Evolutionary conservation across 2,113 vertebrate genomes (phyloP).

Genomic region (Excalfactoria chinensis): DNA sequence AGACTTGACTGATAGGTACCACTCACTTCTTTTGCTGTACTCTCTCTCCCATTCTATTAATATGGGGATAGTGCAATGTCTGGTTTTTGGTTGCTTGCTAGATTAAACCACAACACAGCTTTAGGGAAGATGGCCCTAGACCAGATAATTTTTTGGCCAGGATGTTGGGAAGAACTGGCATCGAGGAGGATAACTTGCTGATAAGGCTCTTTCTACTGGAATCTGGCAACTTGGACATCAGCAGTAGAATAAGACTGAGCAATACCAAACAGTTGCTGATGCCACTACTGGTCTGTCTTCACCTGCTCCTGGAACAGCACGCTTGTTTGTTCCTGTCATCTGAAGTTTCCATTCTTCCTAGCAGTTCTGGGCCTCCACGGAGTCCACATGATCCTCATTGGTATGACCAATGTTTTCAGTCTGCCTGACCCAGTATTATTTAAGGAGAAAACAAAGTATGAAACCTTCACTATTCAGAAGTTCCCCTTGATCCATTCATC

Average conservation of each 20-base stretch:
- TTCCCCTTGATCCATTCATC: neutral
- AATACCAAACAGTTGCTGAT: neutral
- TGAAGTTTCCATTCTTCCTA: neutral
- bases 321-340: fast-evolving
- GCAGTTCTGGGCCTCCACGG: neutral
- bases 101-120: neutral
- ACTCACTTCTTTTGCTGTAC: neutral
- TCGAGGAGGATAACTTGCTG: neutral
- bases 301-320: neutral
- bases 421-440: neutral
- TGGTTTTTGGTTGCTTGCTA: neutral
- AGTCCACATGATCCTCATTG: fast-evolving
- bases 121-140: neutral
- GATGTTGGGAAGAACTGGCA: neutral
- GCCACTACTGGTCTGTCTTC: neutral
- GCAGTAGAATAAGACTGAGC: neutral
- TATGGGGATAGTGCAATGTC: too few relatives aligned
- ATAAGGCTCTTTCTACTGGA: fast-evolving
- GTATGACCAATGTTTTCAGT: neutral
- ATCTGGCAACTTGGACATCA: neutral
- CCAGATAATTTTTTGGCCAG: fast-evolving
- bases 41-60: neutral
- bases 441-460: neutral
- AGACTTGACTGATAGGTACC: neutral
- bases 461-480: neutral